phyloP scores from a whole-genome alignment of 2,113 vertebrate genomes.

The Cryptomyrus ogoouensis region DNA sequence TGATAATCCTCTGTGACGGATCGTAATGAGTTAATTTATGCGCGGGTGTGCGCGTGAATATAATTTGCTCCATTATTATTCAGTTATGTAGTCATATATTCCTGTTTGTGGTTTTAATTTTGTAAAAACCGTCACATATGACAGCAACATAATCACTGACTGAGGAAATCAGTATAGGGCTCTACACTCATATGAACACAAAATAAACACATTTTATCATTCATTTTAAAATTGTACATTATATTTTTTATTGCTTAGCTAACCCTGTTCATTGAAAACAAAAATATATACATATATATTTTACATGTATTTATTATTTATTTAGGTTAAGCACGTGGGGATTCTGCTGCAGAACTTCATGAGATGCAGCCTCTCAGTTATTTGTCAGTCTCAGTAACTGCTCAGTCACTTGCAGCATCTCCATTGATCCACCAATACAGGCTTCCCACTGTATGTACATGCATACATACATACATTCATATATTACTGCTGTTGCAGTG shows the following conservation, averaged over 20 bases:
- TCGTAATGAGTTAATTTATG: conserved; percentile 1
- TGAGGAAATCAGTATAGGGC: neutral
- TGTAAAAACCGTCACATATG: neutral
- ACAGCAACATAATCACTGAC: neutral
- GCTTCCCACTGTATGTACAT: neutral
- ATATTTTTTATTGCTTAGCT: neutral
- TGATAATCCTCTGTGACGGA: neutral
- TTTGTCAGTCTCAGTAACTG: neutral
- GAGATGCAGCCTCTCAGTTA: neutral
- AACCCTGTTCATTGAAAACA: neutral
- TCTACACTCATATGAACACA: neutral
- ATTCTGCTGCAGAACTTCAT: neutral
- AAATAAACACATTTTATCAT: neutral
- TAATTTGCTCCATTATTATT: neutral
- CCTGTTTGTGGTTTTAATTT: neutral
- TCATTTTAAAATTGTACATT: neutral
- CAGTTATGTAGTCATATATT: neutral
- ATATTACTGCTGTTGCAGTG: neutral
- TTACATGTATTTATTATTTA: neutral
- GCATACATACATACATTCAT: neutral
- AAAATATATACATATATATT: neutral
- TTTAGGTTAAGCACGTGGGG: neutral
- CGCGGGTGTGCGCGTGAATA: neutral
- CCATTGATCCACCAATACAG: neutral
- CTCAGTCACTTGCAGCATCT: neutral